Conservation (phyloP, 2,888 invertebrate genomes). For the Tortrix viridana region DNA sequence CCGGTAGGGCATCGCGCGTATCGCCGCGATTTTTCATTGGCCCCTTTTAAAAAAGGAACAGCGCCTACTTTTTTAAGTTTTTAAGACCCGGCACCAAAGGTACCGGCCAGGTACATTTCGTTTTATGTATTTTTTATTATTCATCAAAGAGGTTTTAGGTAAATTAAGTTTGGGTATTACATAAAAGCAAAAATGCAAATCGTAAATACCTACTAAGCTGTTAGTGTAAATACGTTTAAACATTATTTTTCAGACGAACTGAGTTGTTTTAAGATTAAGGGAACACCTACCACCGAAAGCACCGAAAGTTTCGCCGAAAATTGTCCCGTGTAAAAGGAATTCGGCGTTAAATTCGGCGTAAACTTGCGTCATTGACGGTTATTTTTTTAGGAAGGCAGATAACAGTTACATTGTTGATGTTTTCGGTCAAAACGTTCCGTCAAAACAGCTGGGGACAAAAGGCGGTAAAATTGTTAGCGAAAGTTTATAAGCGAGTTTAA, state of each 20-base stretch:
- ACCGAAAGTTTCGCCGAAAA: constrained; percentile 18
- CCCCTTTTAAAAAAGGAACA: constrained; percentile 64
- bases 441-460: constrained; percentile 4
- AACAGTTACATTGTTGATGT: constrained; percentile 20
- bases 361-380: background rate
- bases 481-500: background rate
- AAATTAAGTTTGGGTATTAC: constrained; percentile 25
- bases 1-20: constrained; percentile 73
- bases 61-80: constrained; percentile 47
- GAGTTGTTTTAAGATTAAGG: constrained; percentile 1
- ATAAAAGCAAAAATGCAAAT: constrained; percentile 3
- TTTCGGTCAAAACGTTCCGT: background rate
- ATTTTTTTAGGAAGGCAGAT: constrained; percentile 20
- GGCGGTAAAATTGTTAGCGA: background rate
- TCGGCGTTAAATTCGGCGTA: constrained; percentile 29
- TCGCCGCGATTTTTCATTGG: constrained; percentile 74
- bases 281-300: constrained; percentile 10
- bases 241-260: too few relatives aligned
- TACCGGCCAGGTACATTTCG: constrained; percentile 35
- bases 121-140: constrained; percentile 34
- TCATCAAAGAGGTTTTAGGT: constrained; percentile 24
- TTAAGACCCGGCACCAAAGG: constrained; percentile 40
- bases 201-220: background rate
- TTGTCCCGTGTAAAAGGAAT: constrained; percentile 16
- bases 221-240: background rate